Conservation (phyloP, 2,797 vertebrate species). For the Sebastes hubbsi region DNA sequence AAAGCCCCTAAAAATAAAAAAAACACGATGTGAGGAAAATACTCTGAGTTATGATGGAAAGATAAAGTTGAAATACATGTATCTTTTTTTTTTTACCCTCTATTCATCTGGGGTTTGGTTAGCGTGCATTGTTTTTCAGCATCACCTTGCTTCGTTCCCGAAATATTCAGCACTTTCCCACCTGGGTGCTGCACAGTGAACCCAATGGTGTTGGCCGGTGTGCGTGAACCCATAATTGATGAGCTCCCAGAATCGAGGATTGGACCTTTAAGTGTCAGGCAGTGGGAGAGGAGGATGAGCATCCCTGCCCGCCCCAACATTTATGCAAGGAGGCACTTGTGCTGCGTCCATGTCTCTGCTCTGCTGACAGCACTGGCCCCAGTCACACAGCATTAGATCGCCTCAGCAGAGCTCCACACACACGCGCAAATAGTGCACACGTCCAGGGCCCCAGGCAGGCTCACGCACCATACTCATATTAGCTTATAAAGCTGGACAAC, state of each 20-base stretch:
- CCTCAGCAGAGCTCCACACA: constrained; percentile 66
- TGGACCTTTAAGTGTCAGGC: constrained; percentile 64
- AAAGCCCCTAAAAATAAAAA: constrained; percentile 49
- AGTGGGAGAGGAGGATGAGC: constrained; percentile 56
- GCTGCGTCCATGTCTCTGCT: constrained; percentile 82
- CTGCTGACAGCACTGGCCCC: constrained; percentile 82
- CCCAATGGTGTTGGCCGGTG: not conserved
- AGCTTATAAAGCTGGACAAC: constrained; percentile 60
- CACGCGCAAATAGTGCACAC: constrained; percentile 22
- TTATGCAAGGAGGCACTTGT: constrained; percentile 83
- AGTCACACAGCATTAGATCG: constrained; percentile 80
- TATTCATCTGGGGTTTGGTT: not conserved
- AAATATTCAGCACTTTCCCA: constrained; percentile 4
- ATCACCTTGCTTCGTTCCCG: not conserved
- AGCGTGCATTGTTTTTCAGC: not conserved
- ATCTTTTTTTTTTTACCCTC: not conserved
- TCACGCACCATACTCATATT: constrained; percentile 66
- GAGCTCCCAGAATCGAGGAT: constrained; percentile 34
- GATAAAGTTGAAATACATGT: not conserved
- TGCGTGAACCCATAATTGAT: constrained; percentile 47
- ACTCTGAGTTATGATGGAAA: not conserved
- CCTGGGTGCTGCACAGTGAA: not conserved
- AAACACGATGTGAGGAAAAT: constrained; percentile 4
- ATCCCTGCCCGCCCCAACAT: constrained; percentile 56
- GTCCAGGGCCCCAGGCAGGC: constrained; percentile 50